Base-by-base conservation (phyloP, 2,888 invertebrate species). In the Podabrus alpinus region DNA sequence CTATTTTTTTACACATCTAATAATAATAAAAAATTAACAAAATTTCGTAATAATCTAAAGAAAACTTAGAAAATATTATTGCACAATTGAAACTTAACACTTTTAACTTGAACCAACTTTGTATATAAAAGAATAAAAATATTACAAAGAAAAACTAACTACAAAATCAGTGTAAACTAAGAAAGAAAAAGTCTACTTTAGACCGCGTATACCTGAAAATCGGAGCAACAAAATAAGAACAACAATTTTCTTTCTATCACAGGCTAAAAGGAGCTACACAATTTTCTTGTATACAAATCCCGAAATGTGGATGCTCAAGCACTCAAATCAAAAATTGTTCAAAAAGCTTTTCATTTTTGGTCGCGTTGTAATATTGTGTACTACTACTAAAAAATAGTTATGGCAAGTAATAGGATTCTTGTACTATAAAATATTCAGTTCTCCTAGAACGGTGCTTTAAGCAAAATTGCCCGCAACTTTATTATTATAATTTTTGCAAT, bases 181-280 rank as follows among this genome's bases (percentile, higher is more conserved):
- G 19, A 60, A 64, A 11, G 15, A 15, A 66, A 67, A 66, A 16
- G 59, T 75, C 64, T 24, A 15, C 25, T 73, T 68, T 62, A 73
- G 60, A 71, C 70, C 73, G 77, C 78, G 78, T 77, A 76, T 79
- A 76, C 78, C 73, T 78, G 74, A 69, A 72, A 77, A 61, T 69
- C 77, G 75, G 70, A 77, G 73, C 77, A 78, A 74, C 77, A 73
- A 79, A 75, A 81, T 79, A 80, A 78, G 74, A 73, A 78, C 79
- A 77, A 75, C 80, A 78, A 81, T 74, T 73, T 77, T 78, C 67
- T 75, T 82, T 85, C 85, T 87, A 87, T 87, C 87, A 87, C 86
- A 87, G 86, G 86, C 85, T 85, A 85, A 84, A 84, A 83, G 85
- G 84, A 84, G 85, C 84, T 84, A 84, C 80, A 81, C 74, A 77